Evolutionary conservation across 2,888 invertebrate species (phyloP).

Genomic region (Carcina quercana): DNA sequence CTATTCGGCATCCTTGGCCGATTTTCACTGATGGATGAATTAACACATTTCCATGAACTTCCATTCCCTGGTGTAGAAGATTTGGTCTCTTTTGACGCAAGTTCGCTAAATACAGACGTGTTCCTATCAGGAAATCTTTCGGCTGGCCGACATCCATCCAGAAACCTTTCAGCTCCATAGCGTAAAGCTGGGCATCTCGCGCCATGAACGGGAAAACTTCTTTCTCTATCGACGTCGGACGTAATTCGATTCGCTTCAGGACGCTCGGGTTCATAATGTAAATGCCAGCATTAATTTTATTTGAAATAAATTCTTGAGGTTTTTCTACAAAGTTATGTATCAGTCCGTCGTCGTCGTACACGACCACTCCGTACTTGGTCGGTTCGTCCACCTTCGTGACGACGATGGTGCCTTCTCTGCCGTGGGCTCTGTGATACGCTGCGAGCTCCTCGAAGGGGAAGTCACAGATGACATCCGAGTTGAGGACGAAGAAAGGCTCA

Average conservation of each 20-base stretch:
- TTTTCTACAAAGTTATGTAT: constrained; percentile 98
- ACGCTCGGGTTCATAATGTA: constrained; percentile 97
- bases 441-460: constrained; percentile 98
- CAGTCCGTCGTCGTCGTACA: constrained; percentile 89
- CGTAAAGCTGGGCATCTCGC: constrained; percentile 86
- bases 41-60: constrained; percentile 93
- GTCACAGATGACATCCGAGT: constrained; percentile 99
- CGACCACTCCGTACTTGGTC: constrained; percentile 98
- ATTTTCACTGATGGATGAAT: constrained; percentile 94
- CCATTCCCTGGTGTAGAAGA: constrained; percentile 80
- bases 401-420: constrained; percentile 57
- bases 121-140: constrained; percentile 95
- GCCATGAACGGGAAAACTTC: constrained; percentile 99
- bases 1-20: constrained; percentile 95
- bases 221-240: constrained; percentile 98
- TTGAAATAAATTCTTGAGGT: constrained; percentile 98
- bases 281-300: constrained; percentile 99
- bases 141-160: constrained; percentile 99
- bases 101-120: constrained; percentile 91
- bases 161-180: constrained; percentile 96
- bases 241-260: constrained; percentile 90
- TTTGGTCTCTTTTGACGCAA: constrained; percentile 85
- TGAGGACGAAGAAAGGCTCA: constrained; percentile 98
- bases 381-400: constrained; percentile 99
- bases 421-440: constrained; percentile 94